These are phyloP conservation scores for Parapsyche elsis DNA, from an alignment of 1,140 invertebrate genomes.

Conservation along the genomic window DNA sequence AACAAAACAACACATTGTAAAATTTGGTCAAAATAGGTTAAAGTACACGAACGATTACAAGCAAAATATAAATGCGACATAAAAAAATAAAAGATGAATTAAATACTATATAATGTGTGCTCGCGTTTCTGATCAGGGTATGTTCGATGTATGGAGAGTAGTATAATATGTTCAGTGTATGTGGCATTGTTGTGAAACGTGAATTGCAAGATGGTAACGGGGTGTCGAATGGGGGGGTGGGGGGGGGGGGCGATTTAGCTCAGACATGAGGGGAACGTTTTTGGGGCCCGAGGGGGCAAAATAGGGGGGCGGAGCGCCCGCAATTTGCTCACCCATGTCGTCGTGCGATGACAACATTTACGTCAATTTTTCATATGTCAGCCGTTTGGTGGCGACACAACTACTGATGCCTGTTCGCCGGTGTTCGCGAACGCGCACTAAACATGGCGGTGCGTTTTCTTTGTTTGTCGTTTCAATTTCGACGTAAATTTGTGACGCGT, in stretches of 20 bases:
- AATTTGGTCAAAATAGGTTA: neutral
- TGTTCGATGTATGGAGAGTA: too few relatives aligned
- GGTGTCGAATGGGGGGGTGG: neutral
- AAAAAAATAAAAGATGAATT: too few relatives aligned
- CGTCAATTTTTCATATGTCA: conserved; percentile 57
- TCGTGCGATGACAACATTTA: conserved; percentile 55
- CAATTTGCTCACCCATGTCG: conserved; percentile 35
- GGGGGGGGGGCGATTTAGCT: neutral
- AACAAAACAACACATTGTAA: neutral
- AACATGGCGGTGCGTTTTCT: neutral
- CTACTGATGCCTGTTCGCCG: conserved; percentile 16
- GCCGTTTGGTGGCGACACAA: conserved; percentile 40
- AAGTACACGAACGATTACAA: too few relatives aligned
- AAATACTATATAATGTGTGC: too few relatives aligned
- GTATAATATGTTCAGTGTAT: neutral
- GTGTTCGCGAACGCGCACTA: neutral
- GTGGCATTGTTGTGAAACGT: conserved; percentile 8
- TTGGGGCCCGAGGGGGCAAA: neutral
- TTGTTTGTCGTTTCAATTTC: neutral
- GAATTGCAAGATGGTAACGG: conserved; percentile 12
- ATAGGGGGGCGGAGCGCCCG: neutral
- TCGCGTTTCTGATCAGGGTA: too few relatives aligned
- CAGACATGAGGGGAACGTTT: neutral
- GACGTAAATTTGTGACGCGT: too few relatives aligned
- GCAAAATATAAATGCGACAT: too few relatives aligned